Base-by-base conservation (phyloP, 2,888 invertebrate species). In the Azorinus chamasolen region DNA sequence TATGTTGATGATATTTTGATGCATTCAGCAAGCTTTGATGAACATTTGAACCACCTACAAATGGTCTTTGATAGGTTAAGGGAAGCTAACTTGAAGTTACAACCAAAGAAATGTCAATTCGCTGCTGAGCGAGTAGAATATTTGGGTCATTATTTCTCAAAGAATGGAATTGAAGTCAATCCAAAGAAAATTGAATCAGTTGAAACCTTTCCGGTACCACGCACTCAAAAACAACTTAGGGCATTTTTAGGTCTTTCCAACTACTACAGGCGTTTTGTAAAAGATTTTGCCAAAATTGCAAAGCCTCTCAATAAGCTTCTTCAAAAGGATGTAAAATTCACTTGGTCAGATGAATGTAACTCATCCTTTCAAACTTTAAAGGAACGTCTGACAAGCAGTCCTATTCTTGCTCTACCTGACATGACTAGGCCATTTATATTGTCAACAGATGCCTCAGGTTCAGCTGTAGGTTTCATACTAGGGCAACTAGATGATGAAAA, bases 311-410 rank as follows among this genome's bases (percentile, higher is more conserved):
- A 83, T 54, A 22, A 61, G 2, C 46, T 83, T 0, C 20, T 79
- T 27, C 71, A 63, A 10, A 69, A 81, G 55, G 78, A 79, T n/a
- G 32, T n/a, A 1, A 27, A 46, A 20, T 83, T 75, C 55, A 37
- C 25, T 1, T 85, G 86, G 86, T 62, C 63, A 14, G 63, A 58
- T 6, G 14, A 65, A 16, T 70, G 75, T 62, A 50, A 77, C 18
- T 25, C 37, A 10, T 57, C 82, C 0, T 83, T 85, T 63, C 51
- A 70, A 0, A 37, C 46, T 2, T 82, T 91, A 32, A 92, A 91
- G 63, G 51, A 59, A 14, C 54, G 53, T 4, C 41, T 86, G 18
- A 79, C 2, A 2, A n/a, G 27, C 18, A 1, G 20, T 20, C n/a
- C 45, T 8, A 5, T 18, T 5, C 50, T 5, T 64, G 74, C 12